Conservation (phyloP, 2,888 invertebrate genomes). For the Adelphocoris suturalis region DNA sequence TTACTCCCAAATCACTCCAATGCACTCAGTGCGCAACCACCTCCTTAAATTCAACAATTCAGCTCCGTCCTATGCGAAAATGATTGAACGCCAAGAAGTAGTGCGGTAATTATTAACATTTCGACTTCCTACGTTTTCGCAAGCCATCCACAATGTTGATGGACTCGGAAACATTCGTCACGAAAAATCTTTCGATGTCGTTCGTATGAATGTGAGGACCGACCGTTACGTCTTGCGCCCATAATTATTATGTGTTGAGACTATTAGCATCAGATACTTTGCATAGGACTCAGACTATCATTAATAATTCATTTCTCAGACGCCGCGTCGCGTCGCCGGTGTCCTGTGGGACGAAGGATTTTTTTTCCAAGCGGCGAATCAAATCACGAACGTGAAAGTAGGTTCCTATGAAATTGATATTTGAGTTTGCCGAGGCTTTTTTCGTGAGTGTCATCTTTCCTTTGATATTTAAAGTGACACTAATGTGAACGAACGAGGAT, state of each 20-base stretch:
- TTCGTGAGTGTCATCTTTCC: slow-evolving; percentile 31
- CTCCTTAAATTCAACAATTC: too few species aligned
- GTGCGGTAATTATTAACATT: too few species aligned
- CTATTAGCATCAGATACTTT: slow-evolving; percentile 52
- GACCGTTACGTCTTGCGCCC: slow-evolving; percentile 41
- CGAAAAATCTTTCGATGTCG: background rate
- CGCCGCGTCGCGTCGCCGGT: slow-evolving; percentile 30
- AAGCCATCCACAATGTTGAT: too few species aligned
- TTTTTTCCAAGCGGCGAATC: background rate
- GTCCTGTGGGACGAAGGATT: slow-evolving; percentile 33
- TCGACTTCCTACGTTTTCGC: too few species aligned
- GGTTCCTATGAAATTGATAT: slow-evolving; percentile 7
- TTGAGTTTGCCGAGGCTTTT: background rate
- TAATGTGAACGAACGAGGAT: slow-evolving; percentile 22
- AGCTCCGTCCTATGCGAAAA: too few species aligned
- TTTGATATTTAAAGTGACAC: slow-evolving; percentile 14
- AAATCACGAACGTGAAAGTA: slow-evolving; percentile 18
- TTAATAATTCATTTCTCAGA: slow-evolving; percentile 47
- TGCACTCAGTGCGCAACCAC: too few species aligned
- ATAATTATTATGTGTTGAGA: slow-evolving; percentile 45
- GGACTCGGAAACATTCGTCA: too few species aligned
- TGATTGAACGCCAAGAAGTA: too few species aligned
- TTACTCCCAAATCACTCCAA: too few species aligned
- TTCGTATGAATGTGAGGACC: background rate
- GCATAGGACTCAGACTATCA: slow-evolving; percentile 29